Evolutionary conservation across 2,113 vertebrate species (phyloP), one percentile per base, ranked within the genome.

Genomic region (Paedocypris sp.): DNA sequence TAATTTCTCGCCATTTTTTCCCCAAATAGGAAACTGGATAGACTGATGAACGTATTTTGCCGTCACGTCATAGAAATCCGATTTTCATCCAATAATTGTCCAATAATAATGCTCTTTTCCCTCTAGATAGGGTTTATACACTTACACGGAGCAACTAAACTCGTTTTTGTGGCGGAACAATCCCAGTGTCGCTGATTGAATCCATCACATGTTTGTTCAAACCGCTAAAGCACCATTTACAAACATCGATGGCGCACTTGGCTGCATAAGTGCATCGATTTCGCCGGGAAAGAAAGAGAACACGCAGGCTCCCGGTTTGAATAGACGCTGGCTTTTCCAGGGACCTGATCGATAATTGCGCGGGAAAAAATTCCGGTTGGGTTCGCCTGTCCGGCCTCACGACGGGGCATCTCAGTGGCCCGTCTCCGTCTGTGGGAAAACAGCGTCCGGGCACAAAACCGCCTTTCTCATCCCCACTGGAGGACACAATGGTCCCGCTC

Each of bases 171-270:
- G n/a, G n/a, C n/a, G n/a, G 38, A n/a, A 38, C 25, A 45, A 19
- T 57, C 51, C 33, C 12, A 19, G 62, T 57, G 42, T n/a, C n/a
- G 22, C 65, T 62, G 52, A 70, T 70, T 70, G 62, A 66, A 59
- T 38, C 38, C 22, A 23, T 51, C 31, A 32, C 42, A 60, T 56
- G 47, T 68, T 41, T 45, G 52, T 51, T 68, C 45, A 31, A 46
- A 62, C 42, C 20, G 41, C 57, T 51, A 56, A 43, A 39, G 15
- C 46, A 25, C 45, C 41, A 47, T 65, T 68, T 65, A 28, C n/a
- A 62, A 72, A 72, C 66, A 66, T 68, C 66, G 68, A 57, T 72
- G 61, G 64, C 70, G 58, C 52, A 58, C 61, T 39, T 39, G 61
- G 50, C 61, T 56, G 20, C 54, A 54, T 36, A 31, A 51, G 43